Evolutionary conservation across 35 echinoderm and acorn worm genomes (phyloP).

Genomic region (Apostichopus parvimensis): DNA sequence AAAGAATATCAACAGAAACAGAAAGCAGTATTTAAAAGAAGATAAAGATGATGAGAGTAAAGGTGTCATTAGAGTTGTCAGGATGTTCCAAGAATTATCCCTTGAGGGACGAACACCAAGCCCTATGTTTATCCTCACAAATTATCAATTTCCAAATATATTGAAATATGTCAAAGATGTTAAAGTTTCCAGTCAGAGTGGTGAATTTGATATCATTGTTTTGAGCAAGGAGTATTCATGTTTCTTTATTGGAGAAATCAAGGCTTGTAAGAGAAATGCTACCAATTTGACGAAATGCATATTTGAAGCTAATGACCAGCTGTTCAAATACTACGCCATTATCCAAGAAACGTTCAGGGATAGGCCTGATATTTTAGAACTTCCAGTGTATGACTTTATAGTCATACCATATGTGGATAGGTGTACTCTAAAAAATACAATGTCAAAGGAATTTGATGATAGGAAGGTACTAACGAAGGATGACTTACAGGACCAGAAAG

Average conservation of each 20-base stretch:
- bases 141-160: background rate
- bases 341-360: conserved; percentile 2
- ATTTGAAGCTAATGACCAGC: background rate
- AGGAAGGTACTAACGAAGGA: background rate
- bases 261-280: background rate
- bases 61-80: background rate
- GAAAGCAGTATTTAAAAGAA: background rate
- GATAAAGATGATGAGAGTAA: no score
- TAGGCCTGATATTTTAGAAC: background rate
- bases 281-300: background rate
- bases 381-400: conserved; percentile 4
- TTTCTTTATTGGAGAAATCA: background rate
- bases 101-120: background rate
- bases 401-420: background rate
- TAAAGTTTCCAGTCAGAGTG: background rate
- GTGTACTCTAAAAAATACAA: background rate
- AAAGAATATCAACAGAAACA: background rate
- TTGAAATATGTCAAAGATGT: conserved; percentile 20
- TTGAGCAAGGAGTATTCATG: background rate
- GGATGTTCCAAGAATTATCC: background rate
- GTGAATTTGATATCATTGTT: conserved; percentile 6
- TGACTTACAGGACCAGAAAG: background rate
- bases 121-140: background rate
- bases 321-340: background rate
- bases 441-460: background rate